Evolutionary conservation across 2,888 invertebrate genomes (phyloP), one percentile per base, ranked within the genome.

Genomic region (Syrphus vitripennis): DNA sequence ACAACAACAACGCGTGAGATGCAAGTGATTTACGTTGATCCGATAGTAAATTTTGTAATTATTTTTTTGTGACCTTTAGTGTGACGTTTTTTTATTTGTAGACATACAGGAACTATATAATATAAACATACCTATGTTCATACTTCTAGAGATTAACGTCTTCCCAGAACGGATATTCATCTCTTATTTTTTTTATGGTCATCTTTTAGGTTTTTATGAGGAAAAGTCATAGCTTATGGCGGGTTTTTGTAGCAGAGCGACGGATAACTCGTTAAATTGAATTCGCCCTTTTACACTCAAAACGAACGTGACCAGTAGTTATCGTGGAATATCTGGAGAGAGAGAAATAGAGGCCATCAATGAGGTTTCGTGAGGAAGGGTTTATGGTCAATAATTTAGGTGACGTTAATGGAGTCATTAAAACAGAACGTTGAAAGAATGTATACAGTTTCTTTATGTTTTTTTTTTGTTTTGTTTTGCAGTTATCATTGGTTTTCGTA

Each of bases 1-100:
- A 61, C n/a, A n/a, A n/a, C n/a, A n/a, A 70, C 63, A 57, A 50
- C 53, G 16, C 37, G 71, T 50, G 65, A 70, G 69, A 69, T 71
- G 77, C 26, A 67, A 81, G 72, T 86, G 84, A 86, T 86, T 86
- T 86, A 86, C 76, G 84, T 69, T 63, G 72, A 86, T 86, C 81
- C 61, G 84, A 86, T 86, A 81, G 76, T 67, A 72, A 50, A 74
- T 53, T 67, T 72, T 63, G 81, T 82, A 82, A 86, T 86, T 86
- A 86, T 72, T 81, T 57, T 74, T 72, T 42, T 40, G 29, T 82
- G 61, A 67, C 72, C 67, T 81, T 31, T 55, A 42, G 42, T 74
- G 72, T 61, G 79, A 63, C 42, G 6, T 59, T 50, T 26, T 26
- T 42, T 16, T 26, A 34, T 6, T 14, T 42, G 16, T 45, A 24